Evolutionary conservation across 2,888 invertebrate species (phyloP), one percentile per base, ranked within the genome.

Genomic region (Megastigmus dorsalis): DNA sequence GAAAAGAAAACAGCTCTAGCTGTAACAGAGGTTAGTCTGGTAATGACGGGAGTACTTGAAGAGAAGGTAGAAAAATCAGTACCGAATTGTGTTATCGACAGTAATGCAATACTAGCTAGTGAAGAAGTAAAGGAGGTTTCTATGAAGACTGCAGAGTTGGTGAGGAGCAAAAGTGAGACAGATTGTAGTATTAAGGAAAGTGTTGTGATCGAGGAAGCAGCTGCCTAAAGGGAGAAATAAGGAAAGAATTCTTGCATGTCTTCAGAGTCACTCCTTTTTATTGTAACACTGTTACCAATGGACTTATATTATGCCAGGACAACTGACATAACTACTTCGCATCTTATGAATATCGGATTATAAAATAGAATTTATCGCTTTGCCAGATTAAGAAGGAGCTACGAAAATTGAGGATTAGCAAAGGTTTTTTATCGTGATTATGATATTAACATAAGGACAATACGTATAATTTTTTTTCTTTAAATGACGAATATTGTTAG

Each of bases 171-270:
- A 15, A 75, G n/a, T 15, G 75, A 77, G 13, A 65, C 59, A n/a
- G 74, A 75, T 20, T 77, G 71, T 68, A 72, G 65, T 72, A 79
- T 82, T 41, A 63, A 80, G 50, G 85, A 86, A 60, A 83, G 77
- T 75, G 77, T 81, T 30, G 82, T 84, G 50, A 82, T 87, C 20
- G 86, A 86, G 62, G 84, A 87, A 78, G 80, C 86, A 65, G 85
- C 85, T 79, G 87, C 87, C 81, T 88, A 84, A 85, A 18, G 13
- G 48, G 33, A 43, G 38, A 28, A 55, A n/a, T 36, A 38, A n/a
- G 38, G 18, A 54, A 63, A 3, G 20, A 54, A 65, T 45, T 68
- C 20, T 76, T 76, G 70, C 57, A 67, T 62, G 70, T 67, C 20
- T 67, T 57, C 33, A 26, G 26, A 69, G 69, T 70, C 66, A 75